Percentiles rank a stretch among this genome's conserved stretches.
Conservation (phyloP, 2,113 vertebrate genomes). For the Pyrgilauda ruficollis region DNA sequence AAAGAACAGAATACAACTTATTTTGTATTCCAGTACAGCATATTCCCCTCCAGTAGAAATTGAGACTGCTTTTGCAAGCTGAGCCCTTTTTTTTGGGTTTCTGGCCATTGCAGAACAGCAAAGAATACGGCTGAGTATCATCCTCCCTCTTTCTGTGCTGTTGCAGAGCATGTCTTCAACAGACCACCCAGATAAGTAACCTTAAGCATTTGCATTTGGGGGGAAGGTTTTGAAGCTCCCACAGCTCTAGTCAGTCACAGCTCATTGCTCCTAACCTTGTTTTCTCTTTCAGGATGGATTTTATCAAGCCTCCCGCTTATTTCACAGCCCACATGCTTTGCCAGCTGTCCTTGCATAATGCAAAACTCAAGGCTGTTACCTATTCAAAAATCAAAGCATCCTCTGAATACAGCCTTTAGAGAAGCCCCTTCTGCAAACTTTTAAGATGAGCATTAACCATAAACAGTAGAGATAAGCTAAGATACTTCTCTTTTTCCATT, state of each 20-base stretch:
- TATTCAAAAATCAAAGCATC: conserved; percentile 17
- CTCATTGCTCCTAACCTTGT: conserved; percentile 50
- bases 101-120: background rate
- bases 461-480: background rate
- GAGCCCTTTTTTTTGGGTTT: background rate
- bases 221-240: conserved; percentile 28
- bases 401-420: background rate
- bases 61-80: background rate
- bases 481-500: background rate
- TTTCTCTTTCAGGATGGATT: conserved; percentile 41
- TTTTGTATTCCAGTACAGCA: background rate
- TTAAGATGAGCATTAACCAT: background rate
- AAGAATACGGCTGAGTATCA: background rate
- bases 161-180: background rate
- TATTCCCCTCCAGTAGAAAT: background rate
- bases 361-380: conserved; percentile 4
- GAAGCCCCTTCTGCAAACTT: background rate
- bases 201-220: conserved; percentile 23
- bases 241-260: conserved; percentile 50
- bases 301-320: conserved; percentile 28
- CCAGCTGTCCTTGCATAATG: conserved; percentile 48
- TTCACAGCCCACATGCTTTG: conserved; percentile 38
- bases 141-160: background rate
- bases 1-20: background rate
- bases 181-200: background rate